These are phyloP conservation scores for Diaperis boleti DNA, from an alignment of 2,888 invertebrate genomes.

Conservation along the genomic window DNA sequence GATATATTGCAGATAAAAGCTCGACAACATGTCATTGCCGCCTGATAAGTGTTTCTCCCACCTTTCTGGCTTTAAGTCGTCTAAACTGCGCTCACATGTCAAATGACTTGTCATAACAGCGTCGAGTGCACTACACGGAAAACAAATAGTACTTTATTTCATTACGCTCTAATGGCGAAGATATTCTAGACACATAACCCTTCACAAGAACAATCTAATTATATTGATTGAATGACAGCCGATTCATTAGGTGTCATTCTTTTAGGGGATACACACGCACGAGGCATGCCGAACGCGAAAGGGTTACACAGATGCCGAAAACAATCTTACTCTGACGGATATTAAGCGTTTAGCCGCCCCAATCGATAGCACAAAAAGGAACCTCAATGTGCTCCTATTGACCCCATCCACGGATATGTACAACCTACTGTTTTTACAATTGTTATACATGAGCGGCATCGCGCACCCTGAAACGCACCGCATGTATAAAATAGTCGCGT, in stretches of 20 bases:
- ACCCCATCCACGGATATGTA: constrained; percentile 20
- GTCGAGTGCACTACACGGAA: constrained; percentile 50
- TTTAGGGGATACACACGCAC: constrained; percentile 54
- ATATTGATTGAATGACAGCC: constrained; percentile 68
- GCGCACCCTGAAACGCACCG: constrained; percentile 28
- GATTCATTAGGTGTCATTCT: constrained; percentile 67
- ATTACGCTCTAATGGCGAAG: constrained; percentile 61
- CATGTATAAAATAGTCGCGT: constrained; percentile 45
- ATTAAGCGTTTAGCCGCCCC: constrained; percentile 33
- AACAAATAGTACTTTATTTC: constrained; percentile 61
- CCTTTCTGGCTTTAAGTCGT: constrained; percentile 22
- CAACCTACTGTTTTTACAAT: background rate
- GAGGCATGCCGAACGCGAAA: constrained; percentile 51
- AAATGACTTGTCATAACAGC: constrained; percentile 36
- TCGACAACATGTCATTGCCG: constrained; percentile 44
- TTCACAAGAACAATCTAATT: constrained; percentile 66
- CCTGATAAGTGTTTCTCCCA: constrained; percentile 42
- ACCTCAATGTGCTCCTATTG: constrained; percentile 35
- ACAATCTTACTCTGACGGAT: constrained; percentile 37
- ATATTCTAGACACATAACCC: constrained; percentile 65
- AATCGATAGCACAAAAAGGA: constrained; percentile 14
- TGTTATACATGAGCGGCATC: too few species aligned
- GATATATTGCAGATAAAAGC: constrained; percentile 46
- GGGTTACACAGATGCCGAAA: constrained; percentile 54
- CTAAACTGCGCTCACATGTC: constrained; percentile 33